These are phyloP conservation scores for Drosophila athabasca DNA, from an alignment of 1,140 invertebrate genomes.

Conservation along the genomic window DNA sequence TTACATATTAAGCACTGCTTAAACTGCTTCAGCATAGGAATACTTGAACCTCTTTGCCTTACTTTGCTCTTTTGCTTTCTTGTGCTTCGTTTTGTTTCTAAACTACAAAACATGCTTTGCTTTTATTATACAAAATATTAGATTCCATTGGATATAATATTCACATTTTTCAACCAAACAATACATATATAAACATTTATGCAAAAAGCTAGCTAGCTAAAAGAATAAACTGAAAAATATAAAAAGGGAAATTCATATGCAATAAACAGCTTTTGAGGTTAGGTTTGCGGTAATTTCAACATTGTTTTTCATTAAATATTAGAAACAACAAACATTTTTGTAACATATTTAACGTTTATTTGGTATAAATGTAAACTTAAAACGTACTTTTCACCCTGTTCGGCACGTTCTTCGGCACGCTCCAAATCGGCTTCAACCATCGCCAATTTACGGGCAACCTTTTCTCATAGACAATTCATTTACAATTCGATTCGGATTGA, in stretches of 20 bases:
- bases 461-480: constrained; percentile 74
- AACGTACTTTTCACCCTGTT: constrained; percentile 99
- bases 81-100: constrained; percentile 50
- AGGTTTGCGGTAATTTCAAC: constrained; percentile 59
- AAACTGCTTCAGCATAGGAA: background rate
- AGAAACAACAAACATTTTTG: constrained; percentile 46
- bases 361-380: constrained; percentile 54
- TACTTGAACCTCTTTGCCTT: background rate
- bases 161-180: constrained; percentile 71
- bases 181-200: constrained; percentile 24
- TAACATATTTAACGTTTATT: constrained; percentile 48
- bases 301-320: constrained; percentile 35
- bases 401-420: constrained; percentile 99
- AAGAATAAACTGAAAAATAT: constrained; percentile 35
- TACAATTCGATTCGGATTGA: constrained; percentile 51
- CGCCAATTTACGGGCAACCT: constrained; percentile 99
- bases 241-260: constrained; percentile 21
- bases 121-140: constrained; percentile 35
- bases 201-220: constrained; percentile 80
- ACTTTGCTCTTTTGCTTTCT: background rate
- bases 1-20: no score
- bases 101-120: constrained; percentile 67
- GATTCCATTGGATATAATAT: constrained; percentile 41
- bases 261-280: constrained; percentile 51
- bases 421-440: constrained; percentile 99